Evolutionary conservation across 2,888 invertebrate genomes (phyloP).

Genomic region (Quadriops clusia): DNA sequence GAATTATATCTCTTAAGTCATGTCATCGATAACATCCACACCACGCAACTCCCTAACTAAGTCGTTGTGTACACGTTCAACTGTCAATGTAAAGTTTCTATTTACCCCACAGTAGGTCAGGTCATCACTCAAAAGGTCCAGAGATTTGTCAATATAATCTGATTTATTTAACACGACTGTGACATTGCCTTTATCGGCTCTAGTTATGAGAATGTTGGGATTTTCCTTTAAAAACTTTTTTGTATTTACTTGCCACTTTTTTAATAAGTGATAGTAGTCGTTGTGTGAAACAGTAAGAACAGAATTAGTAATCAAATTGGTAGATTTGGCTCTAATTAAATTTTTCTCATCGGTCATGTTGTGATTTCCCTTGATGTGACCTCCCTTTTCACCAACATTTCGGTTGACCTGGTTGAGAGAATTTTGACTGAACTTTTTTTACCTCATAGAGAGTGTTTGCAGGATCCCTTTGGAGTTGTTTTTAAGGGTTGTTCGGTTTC

Average conservation of each 20-base stretch:
- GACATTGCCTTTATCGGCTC: constrained; percentile 2
- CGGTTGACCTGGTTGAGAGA: no score
- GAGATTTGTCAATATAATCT: neutral
- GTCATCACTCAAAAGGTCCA: constrained; percentile 1
- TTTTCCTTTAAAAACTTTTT: constrained; percentile 2
- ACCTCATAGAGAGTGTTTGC: no score
- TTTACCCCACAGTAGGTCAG: neutral
- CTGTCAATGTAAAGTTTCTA: constrained; percentile 1
- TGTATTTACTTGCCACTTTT: no score
- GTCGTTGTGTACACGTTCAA: neutral
- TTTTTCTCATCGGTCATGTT: neutral
- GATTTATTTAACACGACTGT: neutral
- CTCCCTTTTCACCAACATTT: no score
- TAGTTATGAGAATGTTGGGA: constrained; percentile 2
- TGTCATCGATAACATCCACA: neutral
- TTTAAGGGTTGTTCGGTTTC: no score
- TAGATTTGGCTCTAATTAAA: constrained; percentile 1
- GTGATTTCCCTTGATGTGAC: no score
- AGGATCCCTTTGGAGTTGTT: no score
- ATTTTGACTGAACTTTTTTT: no score
- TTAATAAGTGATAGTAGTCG: no score
- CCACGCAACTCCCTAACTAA: neutral
- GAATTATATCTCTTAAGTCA: neutral
- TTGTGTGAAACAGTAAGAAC: no score
- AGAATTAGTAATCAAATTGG: constrained; percentile 3